These are phyloP conservation scores for Saccostrea cuccullata DNA, from an alignment of 1,140 invertebrate genomes.

Conservation along the genomic window DNA sequence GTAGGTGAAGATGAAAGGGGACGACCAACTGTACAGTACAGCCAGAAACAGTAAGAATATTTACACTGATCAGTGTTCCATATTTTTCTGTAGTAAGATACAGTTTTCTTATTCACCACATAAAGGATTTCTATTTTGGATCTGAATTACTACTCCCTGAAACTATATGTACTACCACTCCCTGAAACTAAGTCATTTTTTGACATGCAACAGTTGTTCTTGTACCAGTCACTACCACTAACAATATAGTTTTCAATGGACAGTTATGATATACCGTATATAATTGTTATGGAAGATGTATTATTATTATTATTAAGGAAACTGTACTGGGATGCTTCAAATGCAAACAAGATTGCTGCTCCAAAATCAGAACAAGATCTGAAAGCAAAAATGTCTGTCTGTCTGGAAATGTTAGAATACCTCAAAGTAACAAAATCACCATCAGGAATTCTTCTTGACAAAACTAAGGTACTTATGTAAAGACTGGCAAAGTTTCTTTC, in stretches of 20 bases:
- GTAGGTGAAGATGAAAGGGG: conserved; percentile 41
- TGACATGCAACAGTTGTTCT: too few relatives aligned
- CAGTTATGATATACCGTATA: too few relatives aligned
- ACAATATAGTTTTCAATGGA: too few relatives aligned
- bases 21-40: conserved; percentile 48
- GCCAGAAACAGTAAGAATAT: conserved; percentile 2
- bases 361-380: conserved; percentile 25
- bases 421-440: conserved; percentile 36
- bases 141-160: too few relatives aligned
- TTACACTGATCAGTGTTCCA: too few relatives aligned
- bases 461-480: conserved; percentile 20
- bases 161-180: too few relatives aligned
- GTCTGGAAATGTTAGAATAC: conserved; percentile 40
- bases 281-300: too few relatives aligned
- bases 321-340: conserved; percentile 43
- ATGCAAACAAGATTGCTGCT: conserved; percentile 41
- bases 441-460: conserved; percentile 23
- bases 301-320: background rate
- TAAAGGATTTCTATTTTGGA: too few relatives aligned
- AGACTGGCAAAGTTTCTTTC: background rate
- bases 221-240: too few relatives aligned
- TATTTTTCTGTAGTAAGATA: too few relatives aligned
- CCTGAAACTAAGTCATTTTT: too few relatives aligned
- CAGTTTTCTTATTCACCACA: too few relatives aligned
- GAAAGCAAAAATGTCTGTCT: conserved; percentile 16